Percentiles rank a stretch among this genome's conserved stretches.
Evolutionary conservation across 2,888 invertebrate species (phyloP).

Genomic region (Aricia artaxerxes): DNA sequence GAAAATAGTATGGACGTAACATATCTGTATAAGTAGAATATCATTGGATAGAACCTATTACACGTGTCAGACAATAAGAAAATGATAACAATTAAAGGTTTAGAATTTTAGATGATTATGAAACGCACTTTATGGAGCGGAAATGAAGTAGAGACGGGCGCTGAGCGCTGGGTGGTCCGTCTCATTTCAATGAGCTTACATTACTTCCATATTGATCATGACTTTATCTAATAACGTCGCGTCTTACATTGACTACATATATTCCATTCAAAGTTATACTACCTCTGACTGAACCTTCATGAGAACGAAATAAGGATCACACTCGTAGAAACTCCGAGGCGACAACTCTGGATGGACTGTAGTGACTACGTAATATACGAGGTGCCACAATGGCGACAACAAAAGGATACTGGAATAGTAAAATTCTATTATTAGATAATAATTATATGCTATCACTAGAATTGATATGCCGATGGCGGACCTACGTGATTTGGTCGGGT

Average conservation of each 20-base stretch:
- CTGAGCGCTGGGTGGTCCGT: neutral
- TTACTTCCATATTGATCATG: constrained; percentile 18
- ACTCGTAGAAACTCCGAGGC: neutral
- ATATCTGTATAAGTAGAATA: too few species aligned
- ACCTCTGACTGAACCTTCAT: neutral
- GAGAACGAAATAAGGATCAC: neutral
- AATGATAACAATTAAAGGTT: neutral
- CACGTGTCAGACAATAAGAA: neutral
- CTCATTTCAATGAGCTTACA: constrained; percentile 20
- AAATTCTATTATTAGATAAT: constrained; percentile 68
- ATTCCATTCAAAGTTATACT: neutral
- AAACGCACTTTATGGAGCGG: neutral
- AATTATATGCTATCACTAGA: constrained; percentile 40
- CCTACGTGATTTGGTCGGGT: neutral
- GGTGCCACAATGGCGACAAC: constrained; percentile 18
- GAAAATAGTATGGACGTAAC: too few species aligned
- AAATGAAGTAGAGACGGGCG: neutral
- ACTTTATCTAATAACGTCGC: neutral
- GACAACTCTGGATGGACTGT: neutral
- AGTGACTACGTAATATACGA: constrained; percentile 2
- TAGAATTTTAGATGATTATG: neutral
- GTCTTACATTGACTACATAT: neutral
- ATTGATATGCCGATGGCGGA: neutral
- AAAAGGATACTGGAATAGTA: constrained; percentile 44
- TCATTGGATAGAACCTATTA: neutral